Base-by-base conservation (phyloP, 2,113 vertebrate genomes). In the Nannobrachium achirus region DNA sequence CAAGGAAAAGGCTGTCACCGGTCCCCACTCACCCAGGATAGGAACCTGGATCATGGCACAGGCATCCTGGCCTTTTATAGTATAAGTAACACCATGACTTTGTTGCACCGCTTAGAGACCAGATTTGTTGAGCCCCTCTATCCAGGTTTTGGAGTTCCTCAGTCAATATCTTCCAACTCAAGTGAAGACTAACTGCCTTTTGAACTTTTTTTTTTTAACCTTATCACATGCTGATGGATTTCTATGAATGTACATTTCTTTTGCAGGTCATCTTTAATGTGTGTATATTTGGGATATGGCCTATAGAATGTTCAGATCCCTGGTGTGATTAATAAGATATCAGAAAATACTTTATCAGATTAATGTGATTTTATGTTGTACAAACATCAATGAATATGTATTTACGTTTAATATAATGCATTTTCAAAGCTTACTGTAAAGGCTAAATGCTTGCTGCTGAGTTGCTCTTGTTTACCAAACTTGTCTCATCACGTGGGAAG, bases 111-210 rank as follows among this genome's bases (percentile, higher is more conserved):
- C 62, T 98, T 98, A 62, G 89, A 95, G 63, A 89, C 93, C 75
- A 84, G 16, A 0, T 98, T 98, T 62, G 91, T 75, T 0, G 90
- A 91, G 81, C 93, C 95, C 0, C 83, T 99, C 8, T 93, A 89
- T 57, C 95, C 97, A 0, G 92, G 97, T 16, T 99, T 98, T 20
- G 98, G 96, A 85, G 95, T 98, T 14, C 93, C 7, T 93, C 92
- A 0, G 91, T 94, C 57, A 94, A 91, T 75, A 93, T 94, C 73
- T 94, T 92, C 69, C 90, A 91, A 53, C 16, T 93, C 39, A 94
- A 92, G 80, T 94, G 73, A 93, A 76, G 53, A 19, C 25, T 41
- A 0, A 58, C 14, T 18, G 60, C 49, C 33, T 1, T 39, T 46
- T 33, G n/a, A n/a, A n/a, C n/a, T 2, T 9, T 45, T 20, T 10